Evolutionary conservation across 2,888 invertebrate genomes (phyloP).

Genomic region (Megamerina dolium): DNA sequence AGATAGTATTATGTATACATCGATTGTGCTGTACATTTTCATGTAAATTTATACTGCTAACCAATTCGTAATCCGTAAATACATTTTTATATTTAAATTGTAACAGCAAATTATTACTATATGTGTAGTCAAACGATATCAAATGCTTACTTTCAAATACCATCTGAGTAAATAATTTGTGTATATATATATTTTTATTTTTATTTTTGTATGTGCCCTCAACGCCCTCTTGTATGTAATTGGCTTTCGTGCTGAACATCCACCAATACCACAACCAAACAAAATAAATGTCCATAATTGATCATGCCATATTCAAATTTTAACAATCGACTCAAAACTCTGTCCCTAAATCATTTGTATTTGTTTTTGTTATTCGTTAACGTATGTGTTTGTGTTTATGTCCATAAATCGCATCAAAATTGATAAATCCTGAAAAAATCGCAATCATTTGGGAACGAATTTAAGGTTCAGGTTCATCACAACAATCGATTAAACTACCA

Average conservation of each 20-base stretch:
- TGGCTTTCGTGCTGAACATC: slow-evolving; percentile 17
- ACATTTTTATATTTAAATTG: too few relatives aligned
- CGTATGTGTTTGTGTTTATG: slow-evolving; percentile 14
- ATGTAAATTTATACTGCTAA: neutral
- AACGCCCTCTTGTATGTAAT: slow-evolving; percentile 24
- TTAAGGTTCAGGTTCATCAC: slow-evolving; percentile 43
- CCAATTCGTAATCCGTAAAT: neutral
- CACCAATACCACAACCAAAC: slow-evolving; percentile 10
- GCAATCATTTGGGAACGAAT: slow-evolving; percentile 21
- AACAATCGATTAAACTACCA: slow-evolving; percentile 50
- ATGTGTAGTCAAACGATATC: too few relatives aligned
- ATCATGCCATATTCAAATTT: neutral
- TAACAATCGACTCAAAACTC: slow-evolving; percentile 4
- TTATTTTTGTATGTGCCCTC: slow-evolving; percentile 19
- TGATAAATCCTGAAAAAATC: slow-evolving; percentile 23
- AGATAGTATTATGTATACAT: too few relatives aligned
- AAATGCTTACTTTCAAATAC: too few relatives aligned
- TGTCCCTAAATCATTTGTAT: slow-evolving; percentile 9
- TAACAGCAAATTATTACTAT: too few relatives aligned
- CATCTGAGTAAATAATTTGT: too few relatives aligned
- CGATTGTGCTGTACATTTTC: too few relatives aligned
- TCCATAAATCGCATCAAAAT: slow-evolving; percentile 17
- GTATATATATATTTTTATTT: slow-evolving; percentile 16
- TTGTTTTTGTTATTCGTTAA: slow-evolving; percentile 9
- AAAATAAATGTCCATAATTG: neutral